Conservation (phyloP, 1,140 invertebrate genomes). For the Zophobas morio region DNA sequence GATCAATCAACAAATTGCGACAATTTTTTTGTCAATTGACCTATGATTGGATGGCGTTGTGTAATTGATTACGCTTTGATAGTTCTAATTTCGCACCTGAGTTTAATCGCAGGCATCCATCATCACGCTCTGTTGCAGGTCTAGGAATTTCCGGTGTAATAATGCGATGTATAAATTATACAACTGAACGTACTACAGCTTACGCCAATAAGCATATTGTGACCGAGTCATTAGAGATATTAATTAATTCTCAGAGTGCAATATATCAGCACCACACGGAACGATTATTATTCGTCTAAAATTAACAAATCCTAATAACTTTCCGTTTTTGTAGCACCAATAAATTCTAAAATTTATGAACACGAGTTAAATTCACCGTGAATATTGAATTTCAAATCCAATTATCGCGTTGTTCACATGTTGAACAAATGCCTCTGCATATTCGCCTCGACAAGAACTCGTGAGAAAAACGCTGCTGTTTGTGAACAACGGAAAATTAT, state of each 20-base stretch:
- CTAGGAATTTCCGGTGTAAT: neutral
- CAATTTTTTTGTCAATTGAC: neutral
- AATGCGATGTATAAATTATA: constrained; percentile 36
- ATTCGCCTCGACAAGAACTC: too few species aligned
- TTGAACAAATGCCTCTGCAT: neutral
- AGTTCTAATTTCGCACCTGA: constrained; percentile 42
- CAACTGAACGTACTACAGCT: constrained; percentile 21
- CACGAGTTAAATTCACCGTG: neutral
- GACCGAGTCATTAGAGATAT: constrained; percentile 20
- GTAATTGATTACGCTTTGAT: constrained; percentile 42
- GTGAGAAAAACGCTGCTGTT: too few species aligned
- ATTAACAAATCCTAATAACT: neutral
- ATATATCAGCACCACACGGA: neutral
- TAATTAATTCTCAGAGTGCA: constrained; percentile 9
- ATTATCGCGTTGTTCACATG: neutral
- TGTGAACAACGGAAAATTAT: too few species aligned
- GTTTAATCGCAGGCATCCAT: constrained; percentile 37
- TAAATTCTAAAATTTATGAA: neutral
- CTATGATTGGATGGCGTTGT: constrained; percentile 3
- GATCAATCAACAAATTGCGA: too few species aligned
- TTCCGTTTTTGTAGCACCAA: neutral
- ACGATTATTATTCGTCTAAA: constrained; percentile 6
- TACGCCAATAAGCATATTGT: constrained; percentile 21
- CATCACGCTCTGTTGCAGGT: constrained; percentile 5
- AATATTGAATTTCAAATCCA: neutral